Evolutionary conservation across 2,797 vertebrate genomes (phyloP).

Genomic region (Rousettus madagascariensis): DNA sequence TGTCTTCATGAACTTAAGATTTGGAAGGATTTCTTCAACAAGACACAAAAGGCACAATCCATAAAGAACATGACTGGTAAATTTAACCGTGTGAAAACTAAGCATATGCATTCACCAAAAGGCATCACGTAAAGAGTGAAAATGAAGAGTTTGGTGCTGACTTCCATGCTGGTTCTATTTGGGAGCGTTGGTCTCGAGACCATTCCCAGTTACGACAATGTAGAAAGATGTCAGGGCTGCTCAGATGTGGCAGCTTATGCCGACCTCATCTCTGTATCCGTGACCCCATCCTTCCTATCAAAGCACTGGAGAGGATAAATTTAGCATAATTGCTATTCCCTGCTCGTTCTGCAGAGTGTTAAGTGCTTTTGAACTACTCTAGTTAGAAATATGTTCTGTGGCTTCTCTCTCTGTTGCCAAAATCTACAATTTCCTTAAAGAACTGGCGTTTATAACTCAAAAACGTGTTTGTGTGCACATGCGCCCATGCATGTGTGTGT

Average conservation of each 20-base stretch:
- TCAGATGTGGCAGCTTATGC: not conserved
- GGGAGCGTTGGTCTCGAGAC: not conserved
- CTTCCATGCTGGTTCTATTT: constrained; percentile 24
- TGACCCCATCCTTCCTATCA: not conserved
- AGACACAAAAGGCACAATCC: not conserved
- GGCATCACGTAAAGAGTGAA: not conserved
- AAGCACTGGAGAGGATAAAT: not conserved
- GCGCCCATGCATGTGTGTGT: not conserved
- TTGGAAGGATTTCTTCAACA: not conserved
- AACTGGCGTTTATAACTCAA: not conserved
- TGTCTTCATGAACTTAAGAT: constrained; percentile 6
- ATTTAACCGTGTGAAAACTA: not conserved
- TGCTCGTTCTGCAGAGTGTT: constrained; percentile 14
- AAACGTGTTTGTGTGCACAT: not conserved
- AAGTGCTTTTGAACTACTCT: constrained; percentile 30
- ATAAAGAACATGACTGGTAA: not conserved
- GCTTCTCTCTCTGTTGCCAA: not conserved
- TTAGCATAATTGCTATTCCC: constrained; percentile 23
- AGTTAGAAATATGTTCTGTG: not conserved
- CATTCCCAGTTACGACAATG: not conserved
- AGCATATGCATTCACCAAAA: not conserved
- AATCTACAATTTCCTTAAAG: constrained; percentile 14
- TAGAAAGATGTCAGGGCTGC: not conserved
- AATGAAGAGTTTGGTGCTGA: not conserved
- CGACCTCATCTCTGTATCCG: not conserved